A percentile compares a stretch with the other conserved stretches of the same genome.
These are phyloP conservation scores for Oreochromis spilurus DNA, from an alignment of 2,113 vertebrate genomes.

Conservation along the genomic window DNA sequence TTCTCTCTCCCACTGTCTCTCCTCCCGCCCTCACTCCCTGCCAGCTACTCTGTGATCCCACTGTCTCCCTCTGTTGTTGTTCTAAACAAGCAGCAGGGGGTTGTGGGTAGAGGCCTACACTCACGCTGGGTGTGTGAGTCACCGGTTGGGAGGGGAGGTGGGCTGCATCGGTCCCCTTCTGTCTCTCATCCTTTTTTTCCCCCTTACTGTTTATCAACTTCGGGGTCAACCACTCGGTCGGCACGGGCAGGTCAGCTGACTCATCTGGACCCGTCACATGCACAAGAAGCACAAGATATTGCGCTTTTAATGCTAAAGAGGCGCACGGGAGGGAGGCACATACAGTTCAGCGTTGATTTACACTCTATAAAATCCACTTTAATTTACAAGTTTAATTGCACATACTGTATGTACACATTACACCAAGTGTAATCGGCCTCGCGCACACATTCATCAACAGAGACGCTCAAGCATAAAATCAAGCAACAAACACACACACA, in stretches of 20 bases:
- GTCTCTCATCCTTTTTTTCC: not conserved
- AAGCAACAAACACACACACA: not conserved
- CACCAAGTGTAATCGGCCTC: constrained; percentile 18
- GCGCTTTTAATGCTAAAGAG: not conserved
- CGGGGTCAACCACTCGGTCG: not conserved
- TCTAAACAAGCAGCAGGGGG: constrained; percentile 72
- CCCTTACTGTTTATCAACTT: not conserved
- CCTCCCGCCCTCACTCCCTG: constrained; percentile 32
- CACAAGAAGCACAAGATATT: not conserved
- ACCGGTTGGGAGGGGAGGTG: constrained; percentile 16
- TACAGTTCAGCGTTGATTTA: not conserved
- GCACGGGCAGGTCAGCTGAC: not conserved
- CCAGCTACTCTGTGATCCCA: constrained; percentile 50
- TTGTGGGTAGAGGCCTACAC: constrained; percentile 59
- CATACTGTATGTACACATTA: constrained; percentile 15
- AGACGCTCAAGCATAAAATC: constrained; percentile 46
- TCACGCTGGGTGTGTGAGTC: constrained; percentile 62
- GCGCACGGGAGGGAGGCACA: not conserved
- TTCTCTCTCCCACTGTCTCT: constrained; percentile 39
- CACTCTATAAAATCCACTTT: not conserved
- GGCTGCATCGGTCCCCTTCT: not conserved
- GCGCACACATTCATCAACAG: constrained; percentile 38
- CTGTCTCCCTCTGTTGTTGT: constrained; percentile 64
- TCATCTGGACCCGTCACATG: not conserved
- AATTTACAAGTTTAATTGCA: constrained; percentile 47